Base-by-base conservation (phyloP, 2,888 invertebrate genomes). In the Drosophila paracracens region DNA sequence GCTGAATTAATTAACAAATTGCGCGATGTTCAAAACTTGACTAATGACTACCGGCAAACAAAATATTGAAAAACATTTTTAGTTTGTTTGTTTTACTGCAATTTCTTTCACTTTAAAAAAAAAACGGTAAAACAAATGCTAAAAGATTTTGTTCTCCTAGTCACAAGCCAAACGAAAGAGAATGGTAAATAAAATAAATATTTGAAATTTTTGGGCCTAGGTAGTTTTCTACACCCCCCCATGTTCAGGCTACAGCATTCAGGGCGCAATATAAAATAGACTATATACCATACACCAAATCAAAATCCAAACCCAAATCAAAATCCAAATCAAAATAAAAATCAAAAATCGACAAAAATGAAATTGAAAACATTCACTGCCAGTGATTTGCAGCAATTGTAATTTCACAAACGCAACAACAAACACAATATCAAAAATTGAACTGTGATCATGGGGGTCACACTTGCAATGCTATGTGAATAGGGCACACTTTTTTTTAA, bases 141-240 rank as follows among this genome's bases (percentile, higher is more conserved):
- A 31, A 53, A 43, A 21, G 7, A 40, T 16, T 56, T 40, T 29
- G 66, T 72, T 60, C 62, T 63, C 51, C 52, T 69, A 69, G 74
- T 74, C 74, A 68, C 27, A 60, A 57, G n/a, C 27, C 11, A 33
- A 60, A 35, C 33, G 5, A 40, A 69, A 52, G 25, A 48, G 18
- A 52, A 36, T 50, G 33, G 36, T 54, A 57, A 56, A 59, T 72
- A 54, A 50, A 61, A 60, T 70, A 58, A 35, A 58, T 43, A 21
- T 46, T 61, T 43, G 11, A 29, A 6, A 40, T 21, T 13, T 29
- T 38, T 16, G 35, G 29, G 29, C n/a, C 36, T 18, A 21, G 27
- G 40, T 35, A 27, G 31, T 59, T 48, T 59, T 56, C 27, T n/a
- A 40, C 18, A 13, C 11, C 13, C 6, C 43, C 6, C 18, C 10